These are phyloP conservation scores for Bubo scandiacus DNA, from an alignment of 2,113 vertebrate species.

Conservation along the genomic window DNA sequence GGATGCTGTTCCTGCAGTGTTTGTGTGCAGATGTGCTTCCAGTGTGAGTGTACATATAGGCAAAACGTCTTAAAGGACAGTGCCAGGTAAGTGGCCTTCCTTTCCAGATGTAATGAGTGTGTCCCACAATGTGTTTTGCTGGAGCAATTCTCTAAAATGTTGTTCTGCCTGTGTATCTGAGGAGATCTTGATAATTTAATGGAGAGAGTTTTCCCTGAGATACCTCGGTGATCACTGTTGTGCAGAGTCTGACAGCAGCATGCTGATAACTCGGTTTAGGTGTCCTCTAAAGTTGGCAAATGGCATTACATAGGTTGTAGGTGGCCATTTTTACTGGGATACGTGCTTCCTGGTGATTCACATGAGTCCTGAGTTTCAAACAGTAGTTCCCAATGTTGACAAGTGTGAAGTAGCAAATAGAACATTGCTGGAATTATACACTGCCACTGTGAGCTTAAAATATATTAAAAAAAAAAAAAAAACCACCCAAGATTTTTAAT, in stretches of 20 bases:
- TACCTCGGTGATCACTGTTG: fast-evolving
- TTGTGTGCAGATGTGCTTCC: background rate
- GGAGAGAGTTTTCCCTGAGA: background rate
- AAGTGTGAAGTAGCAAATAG: background rate
- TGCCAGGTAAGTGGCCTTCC: background rate
- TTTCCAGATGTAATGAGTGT: background rate
- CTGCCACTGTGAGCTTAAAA: background rate
- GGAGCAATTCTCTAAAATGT: background rate
- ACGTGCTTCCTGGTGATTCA: background rate
- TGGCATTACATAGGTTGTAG: background rate
- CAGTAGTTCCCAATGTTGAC: background rate
- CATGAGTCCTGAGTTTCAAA: background rate
- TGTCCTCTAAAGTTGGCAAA: background rate
- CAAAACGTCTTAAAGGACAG: background rate
- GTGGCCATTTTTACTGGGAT: background rate
- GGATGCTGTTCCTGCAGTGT: background rate
- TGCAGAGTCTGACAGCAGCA: background rate
- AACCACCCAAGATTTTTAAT: background rate
- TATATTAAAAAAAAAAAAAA: no score
- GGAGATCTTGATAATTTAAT: background rate
- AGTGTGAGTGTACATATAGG: background rate
- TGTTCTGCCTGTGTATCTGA: background rate
- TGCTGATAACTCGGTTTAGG: background rate
- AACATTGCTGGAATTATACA: background rate
- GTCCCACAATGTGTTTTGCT: fast-evolving